Conservation (phyloP, 2,888 invertebrate genomes). For the Sinopyrophorus schimmeli region DNA sequence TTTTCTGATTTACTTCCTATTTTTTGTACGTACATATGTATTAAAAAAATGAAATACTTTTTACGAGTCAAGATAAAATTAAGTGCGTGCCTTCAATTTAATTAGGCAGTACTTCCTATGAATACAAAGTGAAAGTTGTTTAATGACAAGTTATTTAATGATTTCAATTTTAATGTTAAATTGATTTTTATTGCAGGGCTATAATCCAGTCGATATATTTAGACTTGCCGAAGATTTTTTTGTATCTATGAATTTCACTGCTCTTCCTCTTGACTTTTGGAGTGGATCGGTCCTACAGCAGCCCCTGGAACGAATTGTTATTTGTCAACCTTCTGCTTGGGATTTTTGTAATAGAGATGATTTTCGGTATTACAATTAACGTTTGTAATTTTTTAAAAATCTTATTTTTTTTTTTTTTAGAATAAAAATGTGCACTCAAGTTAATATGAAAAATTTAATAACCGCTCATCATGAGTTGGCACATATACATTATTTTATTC, state of each 20-base stretch:
- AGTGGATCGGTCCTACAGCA: conserved; percentile 81
- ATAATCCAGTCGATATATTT: conserved; percentile 81
- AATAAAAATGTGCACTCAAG: conserved; percentile 86
- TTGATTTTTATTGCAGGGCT: conserved; percentile 63
- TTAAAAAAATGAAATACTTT: too few relatives aligned
- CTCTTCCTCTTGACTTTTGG: conserved; percentile 88
- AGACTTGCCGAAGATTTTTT: conserved; percentile 90
- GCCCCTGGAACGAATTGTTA: conserved; percentile 72
- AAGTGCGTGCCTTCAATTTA: conserved; percentile 8
- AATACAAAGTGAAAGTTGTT: conserved; percentile 19
- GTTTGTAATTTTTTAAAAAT: neutral
- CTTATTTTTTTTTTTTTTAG: conserved; percentile 59
- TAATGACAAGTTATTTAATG: neutral
- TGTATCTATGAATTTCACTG: conserved; percentile 83
- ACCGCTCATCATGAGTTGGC: conserved; percentile 93
- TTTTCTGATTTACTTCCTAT: too few relatives aligned
- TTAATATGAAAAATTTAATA: conserved; percentile 82
- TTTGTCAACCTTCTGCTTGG: conserved; percentile 93
- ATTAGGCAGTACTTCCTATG: conserved; percentile 13
- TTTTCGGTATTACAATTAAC: conserved; percentile 65
- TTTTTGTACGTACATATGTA: too few relatives aligned
- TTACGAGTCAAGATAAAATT: too few relatives aligned
- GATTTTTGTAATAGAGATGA: conserved; percentile 90
- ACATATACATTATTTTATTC: conserved; percentile 86
- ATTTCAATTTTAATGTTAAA: too few relatives aligned